Base-by-base conservation (phyloP, 2,797 vertebrate genomes). In the Melanotaenia boesemani region DNA sequence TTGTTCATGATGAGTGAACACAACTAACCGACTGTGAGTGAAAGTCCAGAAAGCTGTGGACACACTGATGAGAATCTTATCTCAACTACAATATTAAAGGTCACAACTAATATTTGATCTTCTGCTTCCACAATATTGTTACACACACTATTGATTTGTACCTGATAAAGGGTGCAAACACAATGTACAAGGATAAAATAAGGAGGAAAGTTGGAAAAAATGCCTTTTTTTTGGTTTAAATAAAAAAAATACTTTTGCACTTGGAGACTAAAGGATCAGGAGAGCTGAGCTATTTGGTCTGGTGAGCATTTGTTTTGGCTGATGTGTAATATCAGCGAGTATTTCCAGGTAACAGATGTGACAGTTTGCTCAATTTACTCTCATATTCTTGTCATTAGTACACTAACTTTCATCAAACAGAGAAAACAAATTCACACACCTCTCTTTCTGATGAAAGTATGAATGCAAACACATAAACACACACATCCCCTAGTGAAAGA, bases 301-400 rank as follows among this genome's bases (percentile, higher is more conserved):
- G 75, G 67, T 68, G 73, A 87, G 70, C 80, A 59, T 81, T 81
- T 81, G 41, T 78, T 60, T 71, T 73, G 83, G 79, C 60, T 78
- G 80, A 75, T 79, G 70, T 74, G 64, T 84, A 48, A 72, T 68
- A 86, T 89, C 87, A 82, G 88, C 64, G 64, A 76, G 76, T 84
- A 57, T 86, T 86, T 90, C 77, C 72, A 85, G 82, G 80, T 73
- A 83, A 72, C 84, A 85, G 86, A 89, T 88, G 88, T 86, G 78
- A 81, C 77, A 70, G 73, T 86, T 86, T 83, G 63, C 44, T 79
- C 74, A 48, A 78, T 82, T 84, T 11, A n/a, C 13, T 30, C 13
- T 6, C 1, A 34, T 36, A 16, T 18, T 67, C n/a, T 10, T 26
- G n/a, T 26, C 50, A 24, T 24, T 54, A n/a, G 18, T 15, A 48